Evolutionary conservation across 2,888 invertebrate genomes (phyloP).

Genomic region (Folsomia candida): DNA sequence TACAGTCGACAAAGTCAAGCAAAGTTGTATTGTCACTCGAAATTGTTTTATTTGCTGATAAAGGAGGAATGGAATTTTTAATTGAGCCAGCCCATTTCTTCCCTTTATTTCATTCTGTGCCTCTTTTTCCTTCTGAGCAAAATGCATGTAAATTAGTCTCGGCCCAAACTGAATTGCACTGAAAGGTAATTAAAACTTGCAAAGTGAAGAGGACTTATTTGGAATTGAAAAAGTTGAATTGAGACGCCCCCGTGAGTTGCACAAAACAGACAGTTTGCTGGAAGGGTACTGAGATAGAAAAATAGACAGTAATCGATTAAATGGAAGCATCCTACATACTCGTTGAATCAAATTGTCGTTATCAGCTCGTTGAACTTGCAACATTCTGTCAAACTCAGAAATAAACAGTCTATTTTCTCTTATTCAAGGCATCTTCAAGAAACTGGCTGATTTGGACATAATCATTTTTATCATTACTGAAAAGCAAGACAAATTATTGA

Average conservation of each 20-base stretch:
- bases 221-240: too few species aligned
- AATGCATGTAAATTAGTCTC: background rate
- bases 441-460: too few species aligned
- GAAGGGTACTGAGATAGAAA: too few species aligned
- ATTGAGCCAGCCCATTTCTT: too few species aligned
- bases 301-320: too few species aligned
- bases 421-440: too few species aligned
- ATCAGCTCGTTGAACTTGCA: background rate
- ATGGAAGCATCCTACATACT: too few species aligned
- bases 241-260: background rate
- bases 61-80: background rate
- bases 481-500: too few species aligned
- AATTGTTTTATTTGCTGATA: background rate
- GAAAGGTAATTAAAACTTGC: background rate
- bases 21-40: background rate
- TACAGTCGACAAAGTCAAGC: background rate
- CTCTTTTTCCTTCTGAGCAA: background rate
- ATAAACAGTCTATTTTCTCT: background rate
- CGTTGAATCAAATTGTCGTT: background rate
- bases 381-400: too few species aligned
- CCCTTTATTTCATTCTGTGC: too few species aligned
- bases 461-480: too few species aligned
- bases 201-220: background rate
- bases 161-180: background rate
- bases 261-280: background rate